Conservation (phyloP, 1,140 invertebrate genomes). For the Dryas iulia region DNA sequence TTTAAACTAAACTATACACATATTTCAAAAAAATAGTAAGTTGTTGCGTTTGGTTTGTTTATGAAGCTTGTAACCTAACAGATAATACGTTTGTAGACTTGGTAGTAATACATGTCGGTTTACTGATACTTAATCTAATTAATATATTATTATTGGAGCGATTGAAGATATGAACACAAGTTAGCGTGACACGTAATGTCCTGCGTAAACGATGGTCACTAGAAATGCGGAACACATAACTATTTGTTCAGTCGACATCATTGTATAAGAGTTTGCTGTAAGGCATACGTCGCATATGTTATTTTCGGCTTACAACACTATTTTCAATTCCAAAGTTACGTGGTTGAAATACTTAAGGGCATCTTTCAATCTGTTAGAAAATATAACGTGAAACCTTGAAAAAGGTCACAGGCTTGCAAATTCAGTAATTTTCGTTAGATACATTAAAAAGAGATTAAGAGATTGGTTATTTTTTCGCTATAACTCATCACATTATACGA, state of each 20-base stretch:
- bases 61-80: neutral
- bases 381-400: neutral
- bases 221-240: conserved; percentile 78
- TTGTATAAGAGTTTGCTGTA: conserved; percentile 78
- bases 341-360: conserved; percentile 17
- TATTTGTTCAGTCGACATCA: conserved; percentile 76
- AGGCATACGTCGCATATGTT: conserved; percentile 68
- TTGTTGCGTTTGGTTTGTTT: neutral
- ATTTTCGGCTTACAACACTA: conserved; percentile 76
- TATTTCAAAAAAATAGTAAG: neutral
- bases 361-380: neutral
- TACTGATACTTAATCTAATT: neutral
- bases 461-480: too few species aligned
- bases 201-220: conserved; percentile 72
- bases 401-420: too few species aligned
- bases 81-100: neutral
- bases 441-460: too few species aligned
- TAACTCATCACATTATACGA: too few species aligned
- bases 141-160: conserved; percentile 34
- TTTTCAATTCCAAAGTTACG: conserved; percentile 56
- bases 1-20: too few species aligned
- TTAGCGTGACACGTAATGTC: conserved; percentile 53
- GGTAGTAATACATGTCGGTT: neutral
- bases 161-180: conserved; percentile 35
- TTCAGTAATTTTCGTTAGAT: too few species aligned